Conservation (phyloP, 2,113 vertebrate genomes). For the Nothoprocta perdicaria region DNA sequence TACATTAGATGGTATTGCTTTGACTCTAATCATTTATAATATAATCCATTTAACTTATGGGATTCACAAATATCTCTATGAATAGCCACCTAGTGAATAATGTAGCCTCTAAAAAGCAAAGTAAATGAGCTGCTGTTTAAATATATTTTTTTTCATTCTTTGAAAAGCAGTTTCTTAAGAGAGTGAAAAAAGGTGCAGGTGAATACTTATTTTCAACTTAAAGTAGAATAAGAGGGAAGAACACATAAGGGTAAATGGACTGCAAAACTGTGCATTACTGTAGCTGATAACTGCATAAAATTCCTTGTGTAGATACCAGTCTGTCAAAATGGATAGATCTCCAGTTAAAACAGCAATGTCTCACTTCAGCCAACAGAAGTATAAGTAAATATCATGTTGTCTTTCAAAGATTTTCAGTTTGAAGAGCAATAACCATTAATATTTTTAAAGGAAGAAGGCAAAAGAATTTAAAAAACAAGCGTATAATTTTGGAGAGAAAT, state of each 20-base stretch:
- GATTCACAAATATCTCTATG: conserved; percentile 4
- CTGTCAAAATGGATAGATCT: not conserved
- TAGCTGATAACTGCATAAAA: not conserved
- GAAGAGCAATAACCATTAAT: not conserved
- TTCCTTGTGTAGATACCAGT: not conserved
- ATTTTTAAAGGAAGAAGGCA: not conserved
- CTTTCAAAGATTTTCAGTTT: not conserved
- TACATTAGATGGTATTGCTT: not conserved
- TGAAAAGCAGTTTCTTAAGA: not conserved
- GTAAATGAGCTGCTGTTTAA: not conserved
- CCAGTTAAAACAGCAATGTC: not conserved
- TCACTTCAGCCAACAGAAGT: not conserved
- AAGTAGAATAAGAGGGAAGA: not conserved
- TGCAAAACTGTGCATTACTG: not conserved
- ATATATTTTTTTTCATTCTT: not conserved
- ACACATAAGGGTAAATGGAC: not conserved
- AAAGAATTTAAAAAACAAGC: not conserved
- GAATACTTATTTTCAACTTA: not conserved
- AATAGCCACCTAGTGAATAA: not conserved
- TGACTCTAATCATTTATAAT: not conserved
- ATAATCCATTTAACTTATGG: not conserved
- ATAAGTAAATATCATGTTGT: not conserved
- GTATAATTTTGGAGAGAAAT: not conserved
- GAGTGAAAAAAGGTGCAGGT: not conserved
- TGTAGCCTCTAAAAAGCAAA: not conserved